These are phyloP conservation scores for Lithophane semibrunnea DNA, from an alignment of 2,888 invertebrate genomes.

Conservation along the genomic window DNA sequence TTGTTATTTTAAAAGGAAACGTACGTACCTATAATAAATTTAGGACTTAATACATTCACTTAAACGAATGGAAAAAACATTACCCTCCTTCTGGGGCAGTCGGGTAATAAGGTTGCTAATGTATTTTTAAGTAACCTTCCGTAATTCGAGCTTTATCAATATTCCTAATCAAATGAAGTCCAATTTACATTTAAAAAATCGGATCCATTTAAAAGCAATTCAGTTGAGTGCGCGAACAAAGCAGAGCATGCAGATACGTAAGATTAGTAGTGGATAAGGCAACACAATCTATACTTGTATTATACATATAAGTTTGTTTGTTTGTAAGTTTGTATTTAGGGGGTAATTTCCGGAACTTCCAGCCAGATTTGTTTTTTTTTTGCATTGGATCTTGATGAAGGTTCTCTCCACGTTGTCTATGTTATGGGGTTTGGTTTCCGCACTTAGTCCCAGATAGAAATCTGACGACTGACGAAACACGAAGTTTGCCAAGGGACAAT, in stretches of 20 bases:
- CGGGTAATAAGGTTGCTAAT: constrained; percentile 51
- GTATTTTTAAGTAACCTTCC: constrained; percentile 66
- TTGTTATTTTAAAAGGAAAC: constrained; percentile 47
- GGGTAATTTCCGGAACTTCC: no score
- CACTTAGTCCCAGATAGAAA: no score
- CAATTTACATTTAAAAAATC: constrained; percentile 70
- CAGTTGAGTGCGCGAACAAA: constrained; percentile 60
- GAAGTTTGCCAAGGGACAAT: no score
- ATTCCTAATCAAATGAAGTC: constrained; percentile 70
- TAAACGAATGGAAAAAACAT: constrained; percentile 36
- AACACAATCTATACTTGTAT: no score
- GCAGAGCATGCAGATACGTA: not conserved
- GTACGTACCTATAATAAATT: constrained; percentile 14
- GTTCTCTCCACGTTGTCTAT: no score
- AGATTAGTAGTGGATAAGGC: constrained; percentile 13
- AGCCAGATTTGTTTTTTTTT: no score
- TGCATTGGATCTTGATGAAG: no score
- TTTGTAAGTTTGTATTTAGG: no score
- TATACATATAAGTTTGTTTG: no score
- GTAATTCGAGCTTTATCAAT: constrained; percentile 67
- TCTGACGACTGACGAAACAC: no score
- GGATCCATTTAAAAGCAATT: constrained; percentile 68
- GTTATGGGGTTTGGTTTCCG: no score
- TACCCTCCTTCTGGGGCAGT: no score
- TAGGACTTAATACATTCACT: constrained; percentile 43